These are phyloP conservation scores for Ptychoptera albimana DNA, from an alignment of 2,888 invertebrate species.

Conservation along the genomic window DNA sequence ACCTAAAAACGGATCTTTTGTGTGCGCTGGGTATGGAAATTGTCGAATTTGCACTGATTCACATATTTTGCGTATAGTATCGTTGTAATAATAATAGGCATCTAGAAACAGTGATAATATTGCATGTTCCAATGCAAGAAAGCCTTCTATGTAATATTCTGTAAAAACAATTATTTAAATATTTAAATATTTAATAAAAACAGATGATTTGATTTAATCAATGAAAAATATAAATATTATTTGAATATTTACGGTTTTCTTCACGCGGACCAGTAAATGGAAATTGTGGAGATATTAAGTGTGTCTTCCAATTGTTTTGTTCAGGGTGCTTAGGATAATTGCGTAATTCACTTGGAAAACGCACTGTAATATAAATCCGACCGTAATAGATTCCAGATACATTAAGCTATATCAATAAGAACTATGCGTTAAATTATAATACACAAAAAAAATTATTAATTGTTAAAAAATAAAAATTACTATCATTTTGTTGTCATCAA, in stretches of 20 bases:
- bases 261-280: too few species aligned
- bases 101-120: conserved; percentile 56
- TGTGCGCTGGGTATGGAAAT: conserved; percentile 57
- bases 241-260: neutral
- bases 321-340: conserved; percentile 32
- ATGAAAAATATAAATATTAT: conserved; percentile 33
- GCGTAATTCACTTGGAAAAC: too few species aligned
- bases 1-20: conserved; percentile 47
- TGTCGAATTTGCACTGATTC: conserved; percentile 26
- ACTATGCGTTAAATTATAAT: conserved; percentile 26
- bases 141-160: too few species aligned
- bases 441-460: conserved; percentile 69
- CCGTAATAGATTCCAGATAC: conserved; percentile 19
- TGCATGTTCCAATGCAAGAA: conserved; percentile 26
- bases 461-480: conserved; percentile 23
- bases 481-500: conserved; percentile 30
- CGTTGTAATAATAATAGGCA: conserved; percentile 61
- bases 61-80: too few species aligned
- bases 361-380: conserved; percentile 43
- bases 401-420: too few species aligned
- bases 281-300: too few species aligned
- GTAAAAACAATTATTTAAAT: too few species aligned
- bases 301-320: too few species aligned
- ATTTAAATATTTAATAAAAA: too few species aligned
- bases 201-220: too few species aligned